Percentiles rank a stretch among this genome's conserved stretches.
Evolutionary conservation across 1,140 invertebrate genomes (phyloP).

Genomic region (Myzus persicae): DNA sequence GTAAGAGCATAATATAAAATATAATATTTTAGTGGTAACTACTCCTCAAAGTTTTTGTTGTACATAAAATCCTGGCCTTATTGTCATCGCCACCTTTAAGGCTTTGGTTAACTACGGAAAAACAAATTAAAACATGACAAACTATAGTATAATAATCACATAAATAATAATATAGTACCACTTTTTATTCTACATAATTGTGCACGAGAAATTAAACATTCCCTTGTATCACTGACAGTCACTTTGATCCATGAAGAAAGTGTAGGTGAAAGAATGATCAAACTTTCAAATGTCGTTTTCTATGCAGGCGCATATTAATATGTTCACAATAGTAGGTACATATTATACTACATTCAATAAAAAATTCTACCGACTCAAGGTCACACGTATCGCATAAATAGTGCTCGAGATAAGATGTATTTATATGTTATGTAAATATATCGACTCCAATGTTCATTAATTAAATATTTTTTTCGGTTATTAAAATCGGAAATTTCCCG

Average conservation of each 20-base stretch:
- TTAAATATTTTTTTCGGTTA: background rate
- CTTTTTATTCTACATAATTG: background rate
- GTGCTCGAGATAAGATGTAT: conserved; percentile 17
- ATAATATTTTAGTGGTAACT: background rate
- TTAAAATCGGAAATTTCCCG: background rate
- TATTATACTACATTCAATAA: background rate
- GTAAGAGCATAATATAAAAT: background rate
- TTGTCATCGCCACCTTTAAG: background rate
- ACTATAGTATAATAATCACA: background rate
- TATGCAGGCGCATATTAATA: background rate
- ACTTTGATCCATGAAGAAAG: conserved; percentile 5
- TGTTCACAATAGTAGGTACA: background rate
- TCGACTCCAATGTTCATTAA: background rate
- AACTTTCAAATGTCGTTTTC: conserved; percentile 9
- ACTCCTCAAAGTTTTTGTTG: background rate
- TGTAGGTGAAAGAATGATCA: conserved; percentile 24
- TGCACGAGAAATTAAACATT: background rate
- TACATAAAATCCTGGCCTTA: background rate
- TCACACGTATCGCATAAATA: background rate
- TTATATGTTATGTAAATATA: conserved; percentile 26
- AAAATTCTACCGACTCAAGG: conserved; percentile 15
- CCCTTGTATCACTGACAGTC: background rate
- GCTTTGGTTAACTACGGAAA: background rate
- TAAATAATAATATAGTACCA: background rate
- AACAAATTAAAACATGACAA: background rate